Percentiles rank a stretch among this genome's conserved stretches.
These are phyloP conservation scores for Idaea aversata DNA, from an alignment of 2,888 invertebrate genomes.

Conservation along the genomic window DNA sequence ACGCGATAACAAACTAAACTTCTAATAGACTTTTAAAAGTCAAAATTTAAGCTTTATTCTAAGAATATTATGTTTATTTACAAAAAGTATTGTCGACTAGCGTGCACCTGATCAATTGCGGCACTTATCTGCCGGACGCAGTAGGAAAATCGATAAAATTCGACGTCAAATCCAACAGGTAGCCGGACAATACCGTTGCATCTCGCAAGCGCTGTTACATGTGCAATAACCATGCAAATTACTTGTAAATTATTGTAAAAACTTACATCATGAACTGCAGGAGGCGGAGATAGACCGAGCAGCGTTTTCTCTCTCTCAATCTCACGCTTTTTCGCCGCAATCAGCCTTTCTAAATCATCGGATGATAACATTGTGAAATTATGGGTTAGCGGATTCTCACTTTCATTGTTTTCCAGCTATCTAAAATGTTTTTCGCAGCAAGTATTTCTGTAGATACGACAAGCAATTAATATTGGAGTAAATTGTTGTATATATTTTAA, in stretches of 20 bases:
- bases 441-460: neutral
- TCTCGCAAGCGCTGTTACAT: neutral
- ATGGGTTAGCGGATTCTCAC: neutral
- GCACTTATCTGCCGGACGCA: constrained; percentile 27
- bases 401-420: neutral
- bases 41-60: neutral
- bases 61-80: neutral
- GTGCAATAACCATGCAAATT: neutral
- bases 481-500: no score
- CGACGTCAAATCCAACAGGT: constrained; percentile 36
- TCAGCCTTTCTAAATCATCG: constrained; percentile 65
- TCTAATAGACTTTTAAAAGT: neutral
- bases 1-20: neutral
- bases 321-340: constrained; percentile 67
- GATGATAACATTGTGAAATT: constrained; percentile 62
- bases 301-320: constrained; percentile 66
- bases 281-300: constrained; percentile 47
- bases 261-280: constrained; percentile 37
- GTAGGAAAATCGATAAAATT: constrained; percentile 43
- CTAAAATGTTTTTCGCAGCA: neutral
- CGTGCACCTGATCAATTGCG: constrained; percentile 34
- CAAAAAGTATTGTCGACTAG: constrained; percentile 5
- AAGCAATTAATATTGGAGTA: no score
- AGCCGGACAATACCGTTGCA: constrained; percentile 24
- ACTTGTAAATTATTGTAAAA: constrained; percentile 17